Evolutionary conservation across 2,888 invertebrate species (phyloP).

Genomic region (Synanthedon formicaeformis): DNA sequence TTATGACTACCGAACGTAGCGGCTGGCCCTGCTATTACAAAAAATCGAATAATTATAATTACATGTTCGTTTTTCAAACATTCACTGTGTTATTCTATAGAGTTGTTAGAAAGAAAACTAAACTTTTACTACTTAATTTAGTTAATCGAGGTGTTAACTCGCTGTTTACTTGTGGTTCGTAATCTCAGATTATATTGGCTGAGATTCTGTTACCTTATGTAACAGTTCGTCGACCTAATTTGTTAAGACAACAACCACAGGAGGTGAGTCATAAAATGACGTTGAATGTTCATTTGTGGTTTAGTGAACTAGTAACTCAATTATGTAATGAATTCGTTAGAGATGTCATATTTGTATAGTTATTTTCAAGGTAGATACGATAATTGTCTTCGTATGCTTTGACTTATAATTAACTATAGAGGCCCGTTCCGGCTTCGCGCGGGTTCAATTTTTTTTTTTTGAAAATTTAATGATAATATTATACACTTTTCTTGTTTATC

Average conservation of each 20-base stretch:
- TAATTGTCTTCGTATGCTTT: too few relatives aligned
- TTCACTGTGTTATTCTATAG: too few relatives aligned
- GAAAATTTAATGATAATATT: too few relatives aligned
- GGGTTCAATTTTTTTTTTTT: too few relatives aligned
- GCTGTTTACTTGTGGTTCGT: background rate
- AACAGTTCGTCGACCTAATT: slow-evolving; percentile 53
- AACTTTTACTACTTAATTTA: background rate
- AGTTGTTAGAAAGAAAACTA: too few relatives aligned
- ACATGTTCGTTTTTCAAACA: too few relatives aligned
- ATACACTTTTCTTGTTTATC: too few relatives aligned
- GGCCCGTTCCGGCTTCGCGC: too few relatives aligned
- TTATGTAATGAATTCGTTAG: background rate
- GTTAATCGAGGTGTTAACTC: background rate
- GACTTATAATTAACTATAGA: too few relatives aligned
- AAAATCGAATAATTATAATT: too few relatives aligned
- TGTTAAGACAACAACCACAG: slow-evolving; percentile 20
- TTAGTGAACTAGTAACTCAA: background rate
- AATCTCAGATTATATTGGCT: background rate
- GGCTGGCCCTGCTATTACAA: too few relatives aligned
- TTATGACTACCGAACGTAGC: too few relatives aligned
- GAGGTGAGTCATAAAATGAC: slow-evolving; percentile 11
- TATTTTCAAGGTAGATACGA: background rate
- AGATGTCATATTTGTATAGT: background rate
- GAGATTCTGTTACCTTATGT: slow-evolving; percentile 29
- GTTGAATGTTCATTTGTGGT: background rate